Evolutionary conservation across 2,888 invertebrate species (phyloP).

Genomic region (Hymenopus coronatus): DNA sequence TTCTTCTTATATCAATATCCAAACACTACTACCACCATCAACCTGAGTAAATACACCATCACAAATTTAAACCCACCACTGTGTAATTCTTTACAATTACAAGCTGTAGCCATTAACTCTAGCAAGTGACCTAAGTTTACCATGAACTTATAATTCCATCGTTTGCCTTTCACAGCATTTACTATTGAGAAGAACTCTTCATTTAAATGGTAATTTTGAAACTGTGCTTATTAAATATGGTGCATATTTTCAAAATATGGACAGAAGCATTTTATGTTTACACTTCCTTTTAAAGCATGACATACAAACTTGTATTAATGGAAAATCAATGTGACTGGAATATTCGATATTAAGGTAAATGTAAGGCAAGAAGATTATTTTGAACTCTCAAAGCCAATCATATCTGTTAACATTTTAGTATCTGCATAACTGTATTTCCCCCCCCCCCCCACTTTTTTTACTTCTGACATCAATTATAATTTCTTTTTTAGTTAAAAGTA

Average conservation of each 20-base stretch:
- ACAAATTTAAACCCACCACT: slow-evolving; percentile 7
- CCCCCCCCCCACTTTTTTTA: no score
- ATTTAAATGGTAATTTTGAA: neutral
- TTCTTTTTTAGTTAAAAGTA: neutral
- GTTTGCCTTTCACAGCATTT: neutral
- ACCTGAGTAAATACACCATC: slow-evolving; percentile 13
- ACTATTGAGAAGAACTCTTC: no score
- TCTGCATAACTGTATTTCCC: no score
- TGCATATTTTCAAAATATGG: neutral
- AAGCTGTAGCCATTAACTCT: neutral
- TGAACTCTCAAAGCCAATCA: neutral
- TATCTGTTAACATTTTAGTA: neutral
- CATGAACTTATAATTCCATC: neutral
- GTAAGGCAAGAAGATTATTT: neutral
- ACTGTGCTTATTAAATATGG: neutral
- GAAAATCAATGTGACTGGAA: neutral
- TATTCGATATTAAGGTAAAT: neutral
- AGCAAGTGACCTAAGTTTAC: neutral
- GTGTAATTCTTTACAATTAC: neutral
- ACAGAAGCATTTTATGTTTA: neutral
- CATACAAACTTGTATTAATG: neutral
- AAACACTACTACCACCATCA: slow-evolving; percentile 5
- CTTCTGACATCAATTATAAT: neutral
- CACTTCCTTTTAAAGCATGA: neutral
- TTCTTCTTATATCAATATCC: slow-evolving; percentile 5